These are phyloP conservation scores for Teleogryllus oceanicus DNA, from an alignment of 2,888 invertebrate genomes.

Conservation along the genomic window DNA sequence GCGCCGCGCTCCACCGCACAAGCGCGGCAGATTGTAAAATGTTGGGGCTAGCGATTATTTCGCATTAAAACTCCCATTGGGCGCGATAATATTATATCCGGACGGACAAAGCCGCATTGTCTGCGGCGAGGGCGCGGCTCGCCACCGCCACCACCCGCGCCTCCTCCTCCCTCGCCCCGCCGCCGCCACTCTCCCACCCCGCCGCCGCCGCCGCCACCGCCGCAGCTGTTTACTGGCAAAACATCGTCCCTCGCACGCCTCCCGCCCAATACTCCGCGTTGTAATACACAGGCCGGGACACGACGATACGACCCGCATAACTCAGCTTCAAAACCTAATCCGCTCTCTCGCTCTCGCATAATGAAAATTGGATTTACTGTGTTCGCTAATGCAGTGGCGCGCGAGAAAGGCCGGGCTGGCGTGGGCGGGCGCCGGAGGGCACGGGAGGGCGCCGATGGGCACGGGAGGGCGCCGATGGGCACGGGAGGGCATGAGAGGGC, in stretches of 20 bases:
- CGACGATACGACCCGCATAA: conserved; percentile 9
- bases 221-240: conserved; percentile 1
- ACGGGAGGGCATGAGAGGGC: too few relatives aligned
- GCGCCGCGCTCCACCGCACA: neutral
- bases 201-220: neutral
- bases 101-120: conserved; percentile 18
- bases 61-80: conserved; percentile 11
- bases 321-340: conserved; percentile 9
- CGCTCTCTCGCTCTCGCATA: neutral
- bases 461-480: too few relatives aligned
- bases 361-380: conserved; percentile 3
- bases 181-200: neutral
- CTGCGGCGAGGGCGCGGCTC: neutral
- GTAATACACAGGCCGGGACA: neutral
- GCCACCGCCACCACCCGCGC: conserved; percentile 1
- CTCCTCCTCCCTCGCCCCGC: neutral
- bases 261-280: neutral
- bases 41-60: conserved; percentile 8
- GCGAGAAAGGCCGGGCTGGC: too few relatives aligned
- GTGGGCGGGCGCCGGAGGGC: too few relatives aligned
- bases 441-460: too few relatives aligned
- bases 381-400: conserved; percentile 8
- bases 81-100: conserved; percentile 18
- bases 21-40: neutral
- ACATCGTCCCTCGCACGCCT: neutral